A percentile compares a stretch with the other conserved stretches of the same genome.
Evolutionary conservation across 2,888 invertebrate species (phyloP).

Genomic region (Cancer borealis): DNA sequence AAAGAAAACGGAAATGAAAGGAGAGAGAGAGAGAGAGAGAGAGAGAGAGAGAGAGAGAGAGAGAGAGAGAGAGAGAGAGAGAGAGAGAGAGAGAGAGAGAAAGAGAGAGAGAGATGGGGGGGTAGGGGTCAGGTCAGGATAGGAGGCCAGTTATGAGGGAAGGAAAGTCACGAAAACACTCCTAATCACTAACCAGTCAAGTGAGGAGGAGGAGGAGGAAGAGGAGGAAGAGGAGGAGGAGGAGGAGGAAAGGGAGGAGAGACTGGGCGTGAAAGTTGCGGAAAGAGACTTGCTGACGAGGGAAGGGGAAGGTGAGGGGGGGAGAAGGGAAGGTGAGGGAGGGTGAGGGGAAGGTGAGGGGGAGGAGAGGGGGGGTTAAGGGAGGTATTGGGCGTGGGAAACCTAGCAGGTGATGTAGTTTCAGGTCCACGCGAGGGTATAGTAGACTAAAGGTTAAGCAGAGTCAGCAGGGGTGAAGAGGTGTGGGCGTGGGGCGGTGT

Average conservation of each 20-base stretch:
- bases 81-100: background rate
- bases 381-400: constrained; percentile 41
- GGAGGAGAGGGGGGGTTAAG: background rate
- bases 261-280: background rate
- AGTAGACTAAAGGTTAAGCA: constrained; percentile 51
- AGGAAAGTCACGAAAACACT: constrained; percentile 2
- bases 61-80: no score
- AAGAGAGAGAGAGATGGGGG: background rate
- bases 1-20: background rate
- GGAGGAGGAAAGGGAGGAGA: background rate
- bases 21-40: background rate
- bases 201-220: background rate
- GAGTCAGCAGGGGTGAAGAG: background rate
- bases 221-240: constrained; percentile 14
- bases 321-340: background rate
- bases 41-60: background rate
- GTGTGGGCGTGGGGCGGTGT: background rate
- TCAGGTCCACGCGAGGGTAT: constrained; percentile 16
- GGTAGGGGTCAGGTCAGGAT: background rate
- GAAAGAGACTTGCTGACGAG: background rate
- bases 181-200: constrained; percentile 26
- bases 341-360: background rate
- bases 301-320: background rate
- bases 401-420: constrained; percentile 16
- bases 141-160: constrained; percentile 24